These are phyloP conservation scores for Holacanthella duospinosa DNA, from an alignment of 2,888 invertebrate species.

Conservation along the genomic window DNA sequence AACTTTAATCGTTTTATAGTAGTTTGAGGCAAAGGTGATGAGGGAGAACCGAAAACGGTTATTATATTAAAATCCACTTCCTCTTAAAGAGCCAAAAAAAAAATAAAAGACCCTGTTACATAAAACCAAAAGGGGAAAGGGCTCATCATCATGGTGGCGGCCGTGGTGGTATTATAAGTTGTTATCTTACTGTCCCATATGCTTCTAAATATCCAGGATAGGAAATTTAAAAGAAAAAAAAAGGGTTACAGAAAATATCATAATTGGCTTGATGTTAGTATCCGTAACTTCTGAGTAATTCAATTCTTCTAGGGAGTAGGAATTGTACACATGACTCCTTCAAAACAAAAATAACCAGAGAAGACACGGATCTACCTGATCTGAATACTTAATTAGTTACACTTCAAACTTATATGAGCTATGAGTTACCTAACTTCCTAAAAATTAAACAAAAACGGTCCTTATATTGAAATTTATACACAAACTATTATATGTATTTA, in stretches of 20 bases:
- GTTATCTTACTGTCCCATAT: neutral
- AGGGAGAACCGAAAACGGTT: neutral
- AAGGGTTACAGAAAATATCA: neutral
- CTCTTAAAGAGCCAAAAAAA: conserved; percentile 11
- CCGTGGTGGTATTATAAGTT: neutral
- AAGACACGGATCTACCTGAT: neutral
- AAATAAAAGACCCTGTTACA: neutral
- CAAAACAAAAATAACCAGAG: neutral
- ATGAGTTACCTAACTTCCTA: too few relatives aligned
- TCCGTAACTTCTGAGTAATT: neutral
- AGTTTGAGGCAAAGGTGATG: conserved; percentile 16
- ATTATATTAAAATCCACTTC: conserved; percentile 8
- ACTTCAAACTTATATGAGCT: too few relatives aligned
- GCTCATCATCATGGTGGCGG: neutral
- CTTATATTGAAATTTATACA: too few relatives aligned
- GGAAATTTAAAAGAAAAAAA: neutral
- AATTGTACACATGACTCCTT: neutral
- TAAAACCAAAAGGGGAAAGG: too few relatives aligned
- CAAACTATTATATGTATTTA: too few relatives aligned
- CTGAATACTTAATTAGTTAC: neutral
- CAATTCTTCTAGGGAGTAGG: neutral
- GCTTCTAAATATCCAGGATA: neutral
- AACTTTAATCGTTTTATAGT: conserved; percentile 8
- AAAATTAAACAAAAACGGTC: too few relatives aligned
- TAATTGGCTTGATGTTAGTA: neutral